phyloP scores from a whole-genome alignment of 2,113 vertebrate genomes.

The Chaetodon trifascialis region DNA sequence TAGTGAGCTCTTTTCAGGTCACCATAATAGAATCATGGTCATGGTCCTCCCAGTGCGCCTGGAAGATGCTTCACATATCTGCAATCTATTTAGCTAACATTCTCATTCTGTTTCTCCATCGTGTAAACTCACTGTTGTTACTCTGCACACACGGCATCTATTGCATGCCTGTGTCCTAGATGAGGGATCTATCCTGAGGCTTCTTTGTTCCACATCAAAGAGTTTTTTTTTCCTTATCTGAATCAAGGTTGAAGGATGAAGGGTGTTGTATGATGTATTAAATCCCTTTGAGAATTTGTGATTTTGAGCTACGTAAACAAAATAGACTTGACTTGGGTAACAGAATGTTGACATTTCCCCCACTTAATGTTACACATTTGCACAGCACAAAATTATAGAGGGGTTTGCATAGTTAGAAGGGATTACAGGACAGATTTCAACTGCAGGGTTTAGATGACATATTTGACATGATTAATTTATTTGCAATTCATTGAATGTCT shows the following conservation, averaged over 20 bases:
- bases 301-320: neutral
- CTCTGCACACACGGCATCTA: neutral
- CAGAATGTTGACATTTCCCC: neutral
- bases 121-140: neutral
- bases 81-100: neutral
- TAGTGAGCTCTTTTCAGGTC: neutral
- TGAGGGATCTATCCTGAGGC: neutral
- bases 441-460: neutral
- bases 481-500: neutral
- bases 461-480: neutral
- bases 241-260: slow-evolving; percentile 8
- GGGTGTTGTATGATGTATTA: neutral
- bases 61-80: neutral
- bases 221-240: neutral
- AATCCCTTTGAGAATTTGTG: slow-evolving; percentile 1
- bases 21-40: neutral
- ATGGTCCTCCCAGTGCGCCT: neutral
- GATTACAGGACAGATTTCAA: neutral
- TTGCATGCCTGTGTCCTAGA: neutral
- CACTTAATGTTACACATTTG: neutral
- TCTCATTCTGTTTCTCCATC: neutral
- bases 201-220: slow-evolving; percentile 5
- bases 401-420: too few species aligned
- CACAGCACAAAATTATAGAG: neutral
- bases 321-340: neutral